These are phyloP conservation scores for Nudaria mundana DNA, from an alignment of 2,888 invertebrate species.

Conservation along the genomic window DNA sequence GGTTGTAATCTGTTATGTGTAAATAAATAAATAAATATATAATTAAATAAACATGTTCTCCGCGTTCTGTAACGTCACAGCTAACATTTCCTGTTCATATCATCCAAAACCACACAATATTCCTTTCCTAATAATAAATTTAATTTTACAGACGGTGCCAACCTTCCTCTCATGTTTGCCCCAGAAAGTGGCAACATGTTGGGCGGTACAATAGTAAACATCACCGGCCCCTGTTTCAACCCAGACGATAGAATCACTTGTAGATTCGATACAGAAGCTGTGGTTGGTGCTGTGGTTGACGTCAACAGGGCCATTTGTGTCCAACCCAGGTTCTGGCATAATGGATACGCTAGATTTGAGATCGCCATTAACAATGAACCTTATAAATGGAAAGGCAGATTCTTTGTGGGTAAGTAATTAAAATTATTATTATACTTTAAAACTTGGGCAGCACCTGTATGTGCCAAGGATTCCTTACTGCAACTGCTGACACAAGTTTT, in stretches of 20 bases:
- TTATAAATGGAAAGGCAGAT: conserved; percentile 94
- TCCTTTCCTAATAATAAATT: background rate
- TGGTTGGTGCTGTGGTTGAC: conserved; percentile 88
- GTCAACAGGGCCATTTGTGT: conserved; percentile 93
- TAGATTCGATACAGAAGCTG: conserved; percentile 91
- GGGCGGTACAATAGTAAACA: conserved; percentile 97
- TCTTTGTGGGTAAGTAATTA: conserved; percentile 92
- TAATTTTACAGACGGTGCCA: conserved; percentile 85
- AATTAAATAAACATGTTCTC: too few relatives aligned
- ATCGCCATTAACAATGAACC: conserved; percentile 91
- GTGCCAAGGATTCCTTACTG: too few relatives aligned
- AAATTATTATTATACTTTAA: too few relatives aligned
- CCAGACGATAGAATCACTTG: conserved; percentile 88
- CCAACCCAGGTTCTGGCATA: conserved; percentile 92
- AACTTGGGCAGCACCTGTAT: too few relatives aligned
- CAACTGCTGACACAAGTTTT: too few relatives aligned
- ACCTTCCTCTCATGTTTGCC: conserved; percentile 91
- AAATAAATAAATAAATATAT: too few relatives aligned
- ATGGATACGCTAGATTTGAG: conserved; percentile 93
- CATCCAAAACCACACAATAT: background rate
- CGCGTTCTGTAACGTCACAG: too few relatives aligned
- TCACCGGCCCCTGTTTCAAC: conserved; percentile 97
- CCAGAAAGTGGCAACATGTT: conserved; percentile 99
- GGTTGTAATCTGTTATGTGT: too few relatives aligned
- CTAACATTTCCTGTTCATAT: too few relatives aligned